A percentile compares a stretch with the other conserved stretches of the same genome.
phyloP scores from a whole-genome alignment of 1,140 invertebrate species.

The Amphibalanus amphitrite region DNA sequence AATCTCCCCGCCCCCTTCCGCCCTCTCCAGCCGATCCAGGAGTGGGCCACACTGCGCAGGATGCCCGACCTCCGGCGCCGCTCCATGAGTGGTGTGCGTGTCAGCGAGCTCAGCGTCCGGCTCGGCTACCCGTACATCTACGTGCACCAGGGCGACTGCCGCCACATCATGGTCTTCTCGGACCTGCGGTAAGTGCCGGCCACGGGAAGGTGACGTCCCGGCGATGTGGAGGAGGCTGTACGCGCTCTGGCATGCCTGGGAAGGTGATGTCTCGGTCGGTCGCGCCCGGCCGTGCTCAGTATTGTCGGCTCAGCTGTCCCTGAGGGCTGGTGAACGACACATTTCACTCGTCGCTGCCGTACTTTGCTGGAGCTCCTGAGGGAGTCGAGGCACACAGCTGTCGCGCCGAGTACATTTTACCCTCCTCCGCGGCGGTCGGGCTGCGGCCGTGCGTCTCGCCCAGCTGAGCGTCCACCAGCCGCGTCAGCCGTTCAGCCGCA shows the following conservation, averaged over 20 bases:
- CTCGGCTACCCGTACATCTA: conserved; percentile 67
- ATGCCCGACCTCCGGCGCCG: neutral
- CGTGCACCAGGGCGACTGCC: conserved; percentile 72
- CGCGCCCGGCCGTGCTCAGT: too few relatives aligned
- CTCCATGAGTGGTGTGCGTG: conserved; percentile 39
- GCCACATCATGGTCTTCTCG: conserved; percentile 62
- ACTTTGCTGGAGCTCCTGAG: neutral
- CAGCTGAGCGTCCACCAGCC: neutral
- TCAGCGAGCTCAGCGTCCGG: conserved; percentile 42
- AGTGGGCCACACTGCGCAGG: neutral
- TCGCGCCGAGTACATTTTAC: conserved; percentile 4
- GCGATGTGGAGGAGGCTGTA: too few relatives aligned
- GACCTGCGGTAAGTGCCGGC: conserved; percentile 37
- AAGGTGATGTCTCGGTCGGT: too few relatives aligned
- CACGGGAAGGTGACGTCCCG: too few relatives aligned
- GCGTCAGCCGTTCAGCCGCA: neutral
- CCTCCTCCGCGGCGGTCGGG: conserved; percentile 1
- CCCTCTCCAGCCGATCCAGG: neutral
- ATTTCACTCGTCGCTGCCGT: neutral
- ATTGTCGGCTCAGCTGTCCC: too few relatives aligned
- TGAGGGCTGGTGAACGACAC: too few relatives aligned
- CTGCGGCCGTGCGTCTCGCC: neutral
- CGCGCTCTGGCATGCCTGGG: too few relatives aligned
- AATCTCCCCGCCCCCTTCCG: too few relatives aligned
- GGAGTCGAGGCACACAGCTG: neutral